A percentile compares a stretch with the other conserved stretches of the same genome.
Evolutionary conservation across 2,113 vertebrate genomes (phyloP).

Genomic region (Rattus norvegicus): DNA sequence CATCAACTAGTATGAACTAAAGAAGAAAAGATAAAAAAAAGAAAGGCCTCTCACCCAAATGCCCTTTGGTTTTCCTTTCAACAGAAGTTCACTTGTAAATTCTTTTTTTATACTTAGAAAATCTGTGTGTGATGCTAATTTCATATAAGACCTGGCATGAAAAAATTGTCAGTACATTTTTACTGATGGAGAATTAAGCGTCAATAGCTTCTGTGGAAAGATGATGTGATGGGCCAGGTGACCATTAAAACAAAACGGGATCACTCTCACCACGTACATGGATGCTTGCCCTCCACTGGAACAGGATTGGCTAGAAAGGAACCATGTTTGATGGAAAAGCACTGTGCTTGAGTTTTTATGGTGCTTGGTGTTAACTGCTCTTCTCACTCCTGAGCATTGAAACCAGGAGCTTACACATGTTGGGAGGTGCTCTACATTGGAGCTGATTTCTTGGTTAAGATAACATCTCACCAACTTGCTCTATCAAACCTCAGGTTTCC

Average conservation of each 20-base stretch:
- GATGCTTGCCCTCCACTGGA: not conserved
- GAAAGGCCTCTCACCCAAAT: not conserved
- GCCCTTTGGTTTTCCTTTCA: not conserved
- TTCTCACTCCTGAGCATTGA: no score
- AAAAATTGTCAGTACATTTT: not conserved
- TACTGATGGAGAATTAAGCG: not conserved
- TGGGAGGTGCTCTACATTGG: not conserved
- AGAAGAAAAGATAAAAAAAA: not conserved
- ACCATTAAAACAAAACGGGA: not conserved
- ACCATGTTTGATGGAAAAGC: not conserved
- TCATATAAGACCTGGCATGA: not conserved
- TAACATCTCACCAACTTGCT: not conserved
- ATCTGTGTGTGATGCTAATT: not conserved
- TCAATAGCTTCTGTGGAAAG: not conserved
- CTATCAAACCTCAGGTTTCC: not conserved
- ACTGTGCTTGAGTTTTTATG: not conserved
- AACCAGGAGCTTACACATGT: not conserved
- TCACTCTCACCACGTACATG: not conserved
- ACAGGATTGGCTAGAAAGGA: not conserved
- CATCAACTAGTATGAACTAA: not conserved
- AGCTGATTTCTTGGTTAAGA: not conserved
- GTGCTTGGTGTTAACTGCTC: no score
- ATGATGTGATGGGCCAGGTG: not conserved
- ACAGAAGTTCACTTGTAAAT: not conserved
- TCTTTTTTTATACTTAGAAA: conserved; percentile 20